Conservation (phyloP, 1,140 invertebrate genomes). For the Drosophila kanapiae region DNA sequence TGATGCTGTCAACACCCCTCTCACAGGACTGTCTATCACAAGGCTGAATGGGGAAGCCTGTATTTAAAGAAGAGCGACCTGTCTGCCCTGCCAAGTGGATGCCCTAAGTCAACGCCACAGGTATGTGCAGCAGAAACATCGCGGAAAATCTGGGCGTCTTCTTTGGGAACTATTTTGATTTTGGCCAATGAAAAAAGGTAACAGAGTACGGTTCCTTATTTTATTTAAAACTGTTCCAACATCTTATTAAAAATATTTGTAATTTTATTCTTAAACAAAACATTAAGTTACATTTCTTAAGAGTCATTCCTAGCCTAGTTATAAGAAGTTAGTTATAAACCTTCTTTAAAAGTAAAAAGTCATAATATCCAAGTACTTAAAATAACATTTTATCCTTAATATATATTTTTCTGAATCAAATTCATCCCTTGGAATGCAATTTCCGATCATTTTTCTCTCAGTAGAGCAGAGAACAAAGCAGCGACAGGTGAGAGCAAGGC, state of each 20-base stretch:
- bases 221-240: not conserved
- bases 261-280: not conserved
- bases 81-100: conserved; percentile 43
- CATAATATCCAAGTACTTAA: not conserved
- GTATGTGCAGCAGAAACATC: conserved; percentile 27
- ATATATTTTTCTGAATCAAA: not conserved
- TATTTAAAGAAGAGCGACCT: conserved; percentile 35
- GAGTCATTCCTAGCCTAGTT: too few species aligned
- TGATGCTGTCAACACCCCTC: conserved; percentile 44
- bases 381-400: not conserved
- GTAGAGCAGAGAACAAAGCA: conserved; percentile 1
- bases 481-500: conserved; percentile 28
- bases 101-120: conserved; percentile 47
- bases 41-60: conserved; percentile 23
- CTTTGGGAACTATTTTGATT: not conserved
- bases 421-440: not conserved
- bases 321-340: too few species aligned
- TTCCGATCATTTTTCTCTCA: not conserved
- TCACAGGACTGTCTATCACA: conserved; percentile 54
- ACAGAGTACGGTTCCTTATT: too few species aligned
- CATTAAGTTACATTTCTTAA: not conserved
- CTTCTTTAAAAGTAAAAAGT: too few species aligned
- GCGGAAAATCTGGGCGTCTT: not conserved
- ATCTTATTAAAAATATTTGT: not conserved
- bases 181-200: not conserved